A percentile compares a stretch with the other conserved stretches of the same genome.
phyloP scores from a whole-genome alignment of 2,797 vertebrate genomes.

The Podargus strigoides region DNA sequence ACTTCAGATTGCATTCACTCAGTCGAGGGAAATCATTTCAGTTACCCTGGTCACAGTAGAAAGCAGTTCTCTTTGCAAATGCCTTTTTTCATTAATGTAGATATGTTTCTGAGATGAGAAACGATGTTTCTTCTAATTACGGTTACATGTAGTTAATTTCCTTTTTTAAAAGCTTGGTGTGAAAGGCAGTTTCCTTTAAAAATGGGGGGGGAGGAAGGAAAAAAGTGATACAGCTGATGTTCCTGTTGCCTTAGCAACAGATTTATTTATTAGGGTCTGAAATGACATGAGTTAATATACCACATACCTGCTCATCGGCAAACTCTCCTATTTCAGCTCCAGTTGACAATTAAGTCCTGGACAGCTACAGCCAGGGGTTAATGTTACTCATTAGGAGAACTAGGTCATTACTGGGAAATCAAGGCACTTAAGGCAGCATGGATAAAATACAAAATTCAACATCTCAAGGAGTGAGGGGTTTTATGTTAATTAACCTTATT shows the following conservation, averaged over 20 bases:
- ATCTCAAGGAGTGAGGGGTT: conserved; percentile 90
- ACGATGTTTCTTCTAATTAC: conserved; percentile 84
- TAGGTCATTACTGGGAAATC: conserved; percentile 99
- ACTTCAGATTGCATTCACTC: conserved; percentile 41
- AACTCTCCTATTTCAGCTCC: conserved; percentile 88
- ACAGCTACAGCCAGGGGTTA: conserved; percentile 99
- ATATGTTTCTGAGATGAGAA: conserved; percentile 73
- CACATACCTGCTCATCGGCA: conserved; percentile 85
- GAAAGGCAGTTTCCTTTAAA: conserved; percentile 74
- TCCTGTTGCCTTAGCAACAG: conserved; percentile 83
- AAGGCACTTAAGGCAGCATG: conserved; percentile 96
- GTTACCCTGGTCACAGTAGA: conserved; percentile 54
- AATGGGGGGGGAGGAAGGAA: not conserved
- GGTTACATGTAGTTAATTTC: conserved; percentile 79
- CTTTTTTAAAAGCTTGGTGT: conserved; percentile 77
- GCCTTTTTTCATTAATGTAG: conserved; percentile 73
- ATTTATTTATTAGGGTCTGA: conserved; percentile 87
- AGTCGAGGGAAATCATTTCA: conserved; percentile 55
- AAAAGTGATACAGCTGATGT: conserved; percentile 78
- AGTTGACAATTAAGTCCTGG: conserved; percentile 99
- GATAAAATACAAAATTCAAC: conserved; percentile 91
- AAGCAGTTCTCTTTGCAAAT: conserved; percentile 57
- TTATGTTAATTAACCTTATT: conserved; percentile 99
- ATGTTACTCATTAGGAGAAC: conserved; percentile 99
- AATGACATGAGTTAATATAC: conserved; percentile 92